These are phyloP conservation scores for Eupithecia dodoneata DNA, from an alignment of 2,888 invertebrate genomes.

Conservation along the genomic window DNA sequence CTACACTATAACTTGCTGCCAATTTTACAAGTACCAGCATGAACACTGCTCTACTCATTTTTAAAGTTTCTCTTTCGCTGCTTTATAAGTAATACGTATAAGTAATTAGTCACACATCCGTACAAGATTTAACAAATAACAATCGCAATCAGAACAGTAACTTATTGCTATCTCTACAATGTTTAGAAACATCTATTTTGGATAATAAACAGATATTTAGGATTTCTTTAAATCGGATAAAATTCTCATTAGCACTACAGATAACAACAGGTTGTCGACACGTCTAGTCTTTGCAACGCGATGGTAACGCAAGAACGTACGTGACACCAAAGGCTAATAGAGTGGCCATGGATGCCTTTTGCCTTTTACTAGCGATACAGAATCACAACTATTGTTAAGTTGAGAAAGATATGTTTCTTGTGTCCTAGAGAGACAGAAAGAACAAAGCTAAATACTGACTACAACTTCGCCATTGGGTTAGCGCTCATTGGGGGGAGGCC, in stretches of 20 bases:
- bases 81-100: no score
- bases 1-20: neutral
- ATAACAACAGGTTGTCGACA: neutral
- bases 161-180: neutral
- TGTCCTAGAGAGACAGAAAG: neutral
- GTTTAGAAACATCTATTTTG: neutral
- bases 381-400: neutral
- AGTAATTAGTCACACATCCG: neutral
- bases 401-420: neutral
- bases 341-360: conserved; percentile 1
- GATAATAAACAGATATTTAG: neutral
- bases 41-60: neutral
- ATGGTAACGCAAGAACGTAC: neutral
- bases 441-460: neutral
- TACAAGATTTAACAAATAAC: neutral
- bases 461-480: no score
- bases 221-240: neutral
- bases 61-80: neutral
- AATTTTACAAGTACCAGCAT: neutral
- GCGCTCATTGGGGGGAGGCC: no score
- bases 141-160: neutral
- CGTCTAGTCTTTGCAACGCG: neutral
- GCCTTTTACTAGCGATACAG: neutral
- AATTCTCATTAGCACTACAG: neutral
- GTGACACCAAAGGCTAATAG: neutral